These are phyloP conservation scores for Ceratoteleas bidentatus DNA, from an alignment of 1,140 invertebrate species.

Conservation along the genomic window DNA sequence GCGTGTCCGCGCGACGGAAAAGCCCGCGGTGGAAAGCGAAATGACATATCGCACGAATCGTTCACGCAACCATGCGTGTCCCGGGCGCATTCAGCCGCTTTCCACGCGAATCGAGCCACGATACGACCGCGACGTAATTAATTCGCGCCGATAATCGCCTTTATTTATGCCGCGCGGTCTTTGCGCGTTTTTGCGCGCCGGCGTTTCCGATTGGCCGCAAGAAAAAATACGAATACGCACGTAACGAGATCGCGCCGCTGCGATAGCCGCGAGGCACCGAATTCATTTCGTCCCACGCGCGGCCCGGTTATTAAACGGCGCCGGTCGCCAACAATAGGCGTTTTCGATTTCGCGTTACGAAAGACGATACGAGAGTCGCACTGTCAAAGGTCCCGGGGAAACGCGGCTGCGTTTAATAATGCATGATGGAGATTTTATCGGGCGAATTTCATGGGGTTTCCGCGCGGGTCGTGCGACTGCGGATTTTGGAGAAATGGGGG, in stretches of 20 bases:
- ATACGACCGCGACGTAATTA: constrained; percentile 53
- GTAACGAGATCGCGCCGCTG: constrained; percentile 41
- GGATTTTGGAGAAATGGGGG: constrained; percentile 1
- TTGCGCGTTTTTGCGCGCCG: constrained; percentile 19
- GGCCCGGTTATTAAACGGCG: constrained; percentile 39
- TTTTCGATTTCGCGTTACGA: constrained; percentile 46
- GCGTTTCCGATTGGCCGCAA: constrained; percentile 26
- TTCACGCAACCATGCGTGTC: constrained; percentile 51
- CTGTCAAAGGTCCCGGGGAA: constrained; percentile 37
- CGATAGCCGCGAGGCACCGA: constrained; percentile 52
- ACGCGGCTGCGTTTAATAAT: constrained; percentile 46
- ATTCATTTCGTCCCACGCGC: constrained; percentile 62
- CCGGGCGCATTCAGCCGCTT: constrained; percentile 37
- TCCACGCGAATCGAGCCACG: constrained; percentile 24
- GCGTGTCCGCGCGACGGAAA: too few species aligned
- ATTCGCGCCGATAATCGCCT: constrained; percentile 48
- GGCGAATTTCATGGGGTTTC: constrained; percentile 5
- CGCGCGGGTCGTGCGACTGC: constrained; percentile 16
- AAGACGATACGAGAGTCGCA: constrained; percentile 48
- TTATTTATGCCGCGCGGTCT: constrained; percentile 32
- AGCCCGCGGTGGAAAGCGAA: too few species aligned
- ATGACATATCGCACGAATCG: constrained; percentile 51
- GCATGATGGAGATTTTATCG: constrained; percentile 35
- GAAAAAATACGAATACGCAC: constrained; percentile 42
- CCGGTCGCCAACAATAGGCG: constrained; percentile 50